These are phyloP conservation scores for Eumacrocentrus americanus DNA, from an alignment of 2,888 invertebrate species.

Conservation along the genomic window DNA sequence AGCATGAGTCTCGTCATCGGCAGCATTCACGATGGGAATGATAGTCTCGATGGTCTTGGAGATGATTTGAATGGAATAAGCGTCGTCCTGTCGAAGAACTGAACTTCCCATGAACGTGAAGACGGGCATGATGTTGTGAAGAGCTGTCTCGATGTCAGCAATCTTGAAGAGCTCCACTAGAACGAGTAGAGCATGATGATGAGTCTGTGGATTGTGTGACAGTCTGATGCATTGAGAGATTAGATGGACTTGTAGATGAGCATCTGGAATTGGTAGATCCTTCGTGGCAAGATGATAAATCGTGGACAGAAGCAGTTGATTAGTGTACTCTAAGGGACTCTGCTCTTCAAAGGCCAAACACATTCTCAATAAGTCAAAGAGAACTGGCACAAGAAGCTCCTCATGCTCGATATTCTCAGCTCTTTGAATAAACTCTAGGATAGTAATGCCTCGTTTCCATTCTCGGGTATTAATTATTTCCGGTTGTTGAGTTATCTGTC, in stretches of 20 bases:
- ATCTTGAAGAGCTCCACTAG: conserved; percentile 67
- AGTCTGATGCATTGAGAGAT: conserved; percentile 88
- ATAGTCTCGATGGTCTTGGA: conserved; percentile 87
- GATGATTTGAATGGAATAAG: conserved; percentile 93
- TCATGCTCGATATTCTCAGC: conserved; percentile 79
- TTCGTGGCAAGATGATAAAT: conserved; percentile 66
- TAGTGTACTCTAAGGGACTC: conserved; percentile 83
- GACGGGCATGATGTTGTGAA: conserved; percentile 94
- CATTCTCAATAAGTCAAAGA: conserved; percentile 80
- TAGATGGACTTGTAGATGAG: conserved; percentile 72
- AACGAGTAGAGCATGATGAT: conserved; percentile 88
- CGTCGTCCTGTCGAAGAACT: conserved; percentile 90
- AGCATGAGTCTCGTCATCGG: conserved; percentile 61
- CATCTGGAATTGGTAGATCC: conserved; percentile 59
- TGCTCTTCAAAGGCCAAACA: conserved; percentile 84
- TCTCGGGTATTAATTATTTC: conserved; percentile 69
- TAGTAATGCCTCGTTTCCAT: conserved; percentile 81
- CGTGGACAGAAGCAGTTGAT: conserved; percentile 82
- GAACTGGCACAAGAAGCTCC: conserved; percentile 70
- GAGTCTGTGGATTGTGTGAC: conserved; percentile 93
- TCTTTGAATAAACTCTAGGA: conserved; percentile 84
- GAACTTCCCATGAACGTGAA: conserved; percentile 98
- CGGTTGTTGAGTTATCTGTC: too few species aligned
- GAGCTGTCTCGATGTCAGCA: conserved; percentile 53
- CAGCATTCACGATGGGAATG: conserved; percentile 75